Percentiles rank a stretch among this genome's conserved stretches.
These are phyloP conservation scores for Galleria mellonella DNA, from an alignment of 1,140 invertebrate species.

Conservation along the genomic window DNA sequence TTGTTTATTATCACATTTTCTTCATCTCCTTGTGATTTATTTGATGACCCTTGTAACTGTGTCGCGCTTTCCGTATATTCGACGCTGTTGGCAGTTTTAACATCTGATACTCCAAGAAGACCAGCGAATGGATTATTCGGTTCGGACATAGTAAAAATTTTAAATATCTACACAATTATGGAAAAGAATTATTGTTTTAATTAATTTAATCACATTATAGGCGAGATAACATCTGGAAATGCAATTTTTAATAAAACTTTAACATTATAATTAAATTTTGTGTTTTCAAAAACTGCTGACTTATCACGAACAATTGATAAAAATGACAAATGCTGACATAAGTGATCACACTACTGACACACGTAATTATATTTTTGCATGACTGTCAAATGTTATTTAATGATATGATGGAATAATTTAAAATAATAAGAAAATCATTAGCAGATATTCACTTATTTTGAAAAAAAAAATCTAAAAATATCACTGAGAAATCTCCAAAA, in stretches of 20 bases:
- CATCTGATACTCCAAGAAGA: slow-evolving; percentile 45
- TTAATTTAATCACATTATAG: slow-evolving; percentile 10
- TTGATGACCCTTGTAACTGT: slow-evolving; percentile 7
- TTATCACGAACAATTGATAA: slow-evolving; percentile 30
- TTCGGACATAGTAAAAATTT: slow-evolving; percentile 46
- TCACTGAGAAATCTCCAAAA: too few relatives aligned
- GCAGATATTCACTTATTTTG: too few relatives aligned
- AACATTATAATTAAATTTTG: neutral
- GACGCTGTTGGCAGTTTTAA: slow-evolving; percentile 22
- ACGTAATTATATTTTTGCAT: too few relatives aligned
- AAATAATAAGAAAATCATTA: too few relatives aligned
- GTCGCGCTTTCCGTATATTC: slow-evolving; percentile 19
- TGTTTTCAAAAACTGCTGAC: slow-evolving; percentile 16
- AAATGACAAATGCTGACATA: too few relatives aligned
- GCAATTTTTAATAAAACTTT: too few relatives aligned
- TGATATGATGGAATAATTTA: too few relatives aligned
- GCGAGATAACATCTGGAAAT: too few relatives aligned
- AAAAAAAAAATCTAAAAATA: too few relatives aligned
- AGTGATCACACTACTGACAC: too few relatives aligned
- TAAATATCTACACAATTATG: slow-evolving; percentile 9
- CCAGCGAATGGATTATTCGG: slow-evolving; percentile 62
- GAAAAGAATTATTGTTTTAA: slow-evolving; percentile 5
- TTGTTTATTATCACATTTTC: slow-evolving; percentile 46
- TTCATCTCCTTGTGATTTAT: slow-evolving; percentile 30
- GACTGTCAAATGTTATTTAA: too few relatives aligned